Evolutionary conservation across 2,113 vertebrate genomes (phyloP).

Genomic region (Tachycineta bicolor): DNA sequence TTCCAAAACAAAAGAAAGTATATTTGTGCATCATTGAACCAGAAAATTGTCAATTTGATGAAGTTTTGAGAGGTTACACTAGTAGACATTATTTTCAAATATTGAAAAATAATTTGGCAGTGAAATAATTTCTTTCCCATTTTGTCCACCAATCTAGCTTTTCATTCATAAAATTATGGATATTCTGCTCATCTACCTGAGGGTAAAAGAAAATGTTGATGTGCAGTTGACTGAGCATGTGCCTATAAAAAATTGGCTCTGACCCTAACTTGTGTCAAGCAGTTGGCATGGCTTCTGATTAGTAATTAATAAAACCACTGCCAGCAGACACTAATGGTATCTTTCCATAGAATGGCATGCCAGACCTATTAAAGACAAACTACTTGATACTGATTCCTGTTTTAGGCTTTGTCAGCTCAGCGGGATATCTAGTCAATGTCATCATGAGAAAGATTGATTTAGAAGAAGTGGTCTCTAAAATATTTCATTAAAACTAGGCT

Average conservation of each 20-base stretch:
- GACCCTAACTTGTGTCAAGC: neutral
- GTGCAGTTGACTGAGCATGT: constrained; percentile 2
- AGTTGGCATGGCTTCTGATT: constrained; percentile 32
- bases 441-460: neutral
- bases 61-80: neutral
- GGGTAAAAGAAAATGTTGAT: neutral
- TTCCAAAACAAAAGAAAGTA: neutral
- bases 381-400: neutral
- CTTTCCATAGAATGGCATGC: neutral
- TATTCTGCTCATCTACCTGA: neutral
- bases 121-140: neutral
- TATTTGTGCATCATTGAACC: fast-evolving
- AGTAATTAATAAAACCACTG: constrained; percentile 52
- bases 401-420: constrained; percentile 12
- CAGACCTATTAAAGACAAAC: constrained; percentile 25
- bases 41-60: neutral
- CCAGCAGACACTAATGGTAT: constrained; percentile 3
- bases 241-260: constrained; percentile 12
- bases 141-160: neutral
- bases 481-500: neutral
- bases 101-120: neutral
- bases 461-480: neutral
- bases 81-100: neutral
- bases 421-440: neutral
- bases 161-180: neutral